Conservation (phyloP, 2,113 vertebrate genomes). For the Turdus rufiventris region DNA sequence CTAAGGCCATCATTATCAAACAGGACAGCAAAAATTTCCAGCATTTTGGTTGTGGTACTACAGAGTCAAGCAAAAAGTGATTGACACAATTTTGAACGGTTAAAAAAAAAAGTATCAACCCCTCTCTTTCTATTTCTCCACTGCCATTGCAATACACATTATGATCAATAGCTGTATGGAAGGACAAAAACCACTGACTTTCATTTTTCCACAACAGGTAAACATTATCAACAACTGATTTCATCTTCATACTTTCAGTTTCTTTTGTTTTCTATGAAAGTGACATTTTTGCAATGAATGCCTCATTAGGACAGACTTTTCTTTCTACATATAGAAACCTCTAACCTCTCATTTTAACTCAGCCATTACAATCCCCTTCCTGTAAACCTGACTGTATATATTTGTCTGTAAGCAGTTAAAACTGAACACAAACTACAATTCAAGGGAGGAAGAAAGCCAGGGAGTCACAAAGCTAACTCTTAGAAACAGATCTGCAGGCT, state of each 20-base stretch:
- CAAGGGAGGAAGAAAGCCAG: not conserved
- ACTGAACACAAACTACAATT: not conserved
- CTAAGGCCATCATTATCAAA: not conserved
- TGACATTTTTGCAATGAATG: not conserved
- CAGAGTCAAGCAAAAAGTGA: not conserved
- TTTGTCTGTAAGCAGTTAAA: not conserved
- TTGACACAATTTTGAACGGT: not conserved
- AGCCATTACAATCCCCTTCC: not conserved
- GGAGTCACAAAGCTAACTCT: not conserved
- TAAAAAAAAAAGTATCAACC: not conserved
- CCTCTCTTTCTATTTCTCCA: not conserved
- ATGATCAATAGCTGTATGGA: rapidly evolving
- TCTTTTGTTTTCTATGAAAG: not conserved
- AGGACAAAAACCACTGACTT: not conserved
- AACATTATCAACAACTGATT: not conserved
- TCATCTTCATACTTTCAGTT: not conserved
- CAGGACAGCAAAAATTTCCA: not conserved
- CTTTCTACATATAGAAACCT: not conserved
- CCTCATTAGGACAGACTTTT: not conserved
- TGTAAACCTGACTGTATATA: not conserved
- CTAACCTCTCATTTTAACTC: not conserved
- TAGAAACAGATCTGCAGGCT: not conserved
- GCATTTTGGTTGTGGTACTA: not conserved
- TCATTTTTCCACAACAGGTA: not conserved
- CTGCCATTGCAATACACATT: rapidly evolving